Evolutionary conservation across 2,113 vertebrate genomes (phyloP), one percentile per base, ranked within the genome.

Genomic region (Phalacrocorax aristotelis): DNA sequence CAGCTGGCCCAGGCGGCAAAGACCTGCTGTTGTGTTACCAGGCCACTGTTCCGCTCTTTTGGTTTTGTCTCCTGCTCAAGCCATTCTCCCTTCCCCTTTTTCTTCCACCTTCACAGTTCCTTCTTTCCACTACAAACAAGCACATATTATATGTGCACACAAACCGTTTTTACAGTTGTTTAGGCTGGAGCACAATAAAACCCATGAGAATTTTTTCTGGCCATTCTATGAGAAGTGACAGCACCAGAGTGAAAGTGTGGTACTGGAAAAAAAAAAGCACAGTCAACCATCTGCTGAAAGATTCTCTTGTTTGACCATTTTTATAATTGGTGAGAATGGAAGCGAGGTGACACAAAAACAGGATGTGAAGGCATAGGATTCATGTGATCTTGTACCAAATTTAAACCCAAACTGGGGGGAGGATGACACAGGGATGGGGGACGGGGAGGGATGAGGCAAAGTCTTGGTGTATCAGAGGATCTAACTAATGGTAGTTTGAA

Each of bases 281-380:
- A 90, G 58, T 65, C 72, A 93, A 58, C 89, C 77, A 88, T 97
- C 94, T 95, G 93, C 74, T 95, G 75, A 96, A 93, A 96, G 78
- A 93, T 82, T 69, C 93, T 91, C 84, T 92, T 91, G 72, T 96
- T 94, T 93, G 87, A 88, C 61, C 90, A 92, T 87, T 95, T 89
- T 82, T 90, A 27, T 87, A 89, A 94, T 22, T 83, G 92, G 64
- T 85, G 79, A 84, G 76, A 95, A 87, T 93, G 54, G 86, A 93
- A 94, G 66, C 2, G 30, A 97, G 71, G 76, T 93, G 76, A 84
- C 57, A 96, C 12, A 94, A 85, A 90, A 78, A 70, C 89, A 94
- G 84, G 71, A 95, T 74, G 66, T 40, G 61, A 95, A 97, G 69
- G 69, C 92, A 93, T 74, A 38, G 85, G 54, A 93, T 90, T 86